Evolutionary conservation across 2,113 vertebrate genomes (phyloP).

Genomic region (Tauraco erythrolophus): DNA sequence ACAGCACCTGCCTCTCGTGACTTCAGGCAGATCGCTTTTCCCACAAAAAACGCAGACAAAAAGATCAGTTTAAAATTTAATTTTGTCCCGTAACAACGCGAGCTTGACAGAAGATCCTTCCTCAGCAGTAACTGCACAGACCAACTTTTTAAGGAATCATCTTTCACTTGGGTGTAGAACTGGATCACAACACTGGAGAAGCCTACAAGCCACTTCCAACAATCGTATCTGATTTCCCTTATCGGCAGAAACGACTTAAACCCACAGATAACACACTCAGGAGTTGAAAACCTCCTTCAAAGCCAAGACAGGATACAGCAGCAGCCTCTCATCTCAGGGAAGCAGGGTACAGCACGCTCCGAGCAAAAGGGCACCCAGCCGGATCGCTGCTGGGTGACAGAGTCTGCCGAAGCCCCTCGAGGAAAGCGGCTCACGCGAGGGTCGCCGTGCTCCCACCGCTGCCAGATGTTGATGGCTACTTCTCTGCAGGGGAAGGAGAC

Average conservation of each 20-base stretch:
- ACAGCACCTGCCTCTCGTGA: background rate
- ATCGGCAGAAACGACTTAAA: background rate
- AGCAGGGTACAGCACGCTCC: rapidly evolving
- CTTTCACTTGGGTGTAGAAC: background rate
- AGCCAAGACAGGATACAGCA: background rate
- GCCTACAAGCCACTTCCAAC: background rate
- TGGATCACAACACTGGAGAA: background rate
- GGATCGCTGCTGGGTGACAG: rapidly evolving
- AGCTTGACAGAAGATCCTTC: background rate
- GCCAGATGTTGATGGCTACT: rapidly evolving
- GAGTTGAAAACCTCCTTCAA: background rate
- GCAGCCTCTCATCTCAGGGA: background rate
- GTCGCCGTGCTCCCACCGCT: rapidly evolving
- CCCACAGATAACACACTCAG: background rate
- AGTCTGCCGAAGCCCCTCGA: background rate
- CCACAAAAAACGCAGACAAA: background rate
- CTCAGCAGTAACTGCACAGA: background rate
- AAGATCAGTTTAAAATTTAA: background rate
- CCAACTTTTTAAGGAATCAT: background rate
- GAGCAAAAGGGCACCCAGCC: background rate
- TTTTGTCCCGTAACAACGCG: background rate
- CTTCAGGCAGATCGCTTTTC: background rate
- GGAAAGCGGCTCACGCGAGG: rapidly evolving
- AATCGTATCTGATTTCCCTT: background rate
- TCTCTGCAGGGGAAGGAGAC: rapidly evolving